Conservation (phyloP, 2,113 vertebrate genomes). For the Oryzias curvinotus region DNA sequence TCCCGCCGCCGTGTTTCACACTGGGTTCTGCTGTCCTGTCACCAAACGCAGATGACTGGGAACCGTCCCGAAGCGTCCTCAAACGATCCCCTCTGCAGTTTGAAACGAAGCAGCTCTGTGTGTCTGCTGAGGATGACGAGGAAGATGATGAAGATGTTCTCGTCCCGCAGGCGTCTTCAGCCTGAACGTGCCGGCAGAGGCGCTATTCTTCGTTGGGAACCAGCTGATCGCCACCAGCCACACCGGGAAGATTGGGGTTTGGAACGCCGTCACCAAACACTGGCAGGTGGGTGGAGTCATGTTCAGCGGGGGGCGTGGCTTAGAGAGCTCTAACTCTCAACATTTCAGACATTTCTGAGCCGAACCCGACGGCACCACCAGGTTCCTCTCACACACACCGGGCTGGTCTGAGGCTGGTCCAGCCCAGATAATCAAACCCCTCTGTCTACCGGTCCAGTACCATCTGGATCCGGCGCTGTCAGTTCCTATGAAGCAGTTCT, state of each 20-base stretch:
- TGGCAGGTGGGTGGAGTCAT: constrained; percentile 84
- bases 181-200: constrained; percentile 87
- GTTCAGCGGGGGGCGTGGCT: background rate
- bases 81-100: too few species aligned
- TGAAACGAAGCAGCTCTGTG: too few species aligned
- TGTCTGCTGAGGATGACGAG: background rate
- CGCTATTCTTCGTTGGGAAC: constrained; percentile 91
- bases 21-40: too few species aligned
- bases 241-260: constrained; percentile 89
- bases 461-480: background rate
- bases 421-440: background rate
- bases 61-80: too few species aligned
- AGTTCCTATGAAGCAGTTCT: fast-evolving
- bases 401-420: background rate
- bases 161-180: constrained; percentile 83
- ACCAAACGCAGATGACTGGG: too few species aligned
- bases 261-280: constrained; percentile 95
- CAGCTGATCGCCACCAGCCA: constrained; percentile 93
- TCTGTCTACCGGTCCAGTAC: background rate
- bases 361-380: too few species aligned
- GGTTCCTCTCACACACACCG: too few species aligned
- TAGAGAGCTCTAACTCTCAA: too few species aligned
- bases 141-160: background rate
- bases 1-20: too few species aligned
- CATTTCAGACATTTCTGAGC: too few species aligned